Percentiles rank a stretch among this genome's conserved stretches.
Evolutionary conservation across 2,797 vertebrate species (phyloP).

Genomic region (Hylomyscus alleni): DNA sequence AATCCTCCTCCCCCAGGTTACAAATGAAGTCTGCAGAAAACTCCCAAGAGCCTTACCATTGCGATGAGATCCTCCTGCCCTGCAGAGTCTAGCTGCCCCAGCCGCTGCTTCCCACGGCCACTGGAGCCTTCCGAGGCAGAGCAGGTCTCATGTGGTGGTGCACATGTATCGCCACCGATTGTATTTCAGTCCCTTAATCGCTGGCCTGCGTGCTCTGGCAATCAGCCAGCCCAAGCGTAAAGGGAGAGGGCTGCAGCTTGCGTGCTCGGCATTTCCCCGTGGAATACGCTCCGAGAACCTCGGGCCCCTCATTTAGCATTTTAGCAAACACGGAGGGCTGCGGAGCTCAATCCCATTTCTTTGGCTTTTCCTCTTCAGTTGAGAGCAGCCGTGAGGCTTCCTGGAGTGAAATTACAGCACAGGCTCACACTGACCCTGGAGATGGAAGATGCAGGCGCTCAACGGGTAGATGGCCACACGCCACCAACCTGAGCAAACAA

Average conservation of each 20-base stretch:
- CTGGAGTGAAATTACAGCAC: constrained; percentile 73
- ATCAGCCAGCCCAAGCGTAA: constrained; percentile 86
- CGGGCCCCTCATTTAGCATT: constrained; percentile 73
- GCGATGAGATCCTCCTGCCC: constrained; percentile 76
- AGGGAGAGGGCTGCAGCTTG: constrained; percentile 81
- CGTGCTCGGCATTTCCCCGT: constrained; percentile 83
- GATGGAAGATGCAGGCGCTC: constrained; percentile 74
- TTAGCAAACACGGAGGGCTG: constrained; percentile 37
- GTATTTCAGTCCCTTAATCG: constrained; percentile 87
- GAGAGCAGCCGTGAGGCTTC: constrained; percentile 77
- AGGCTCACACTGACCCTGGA: constrained; percentile 77
- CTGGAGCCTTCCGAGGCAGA: constrained; percentile 85
- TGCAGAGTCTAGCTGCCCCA: constrained; percentile 83
- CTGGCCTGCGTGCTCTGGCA: constrained; percentile 88
- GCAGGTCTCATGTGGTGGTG: constrained; percentile 86
- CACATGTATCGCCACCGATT: constrained; percentile 87
- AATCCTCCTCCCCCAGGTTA: constrained; percentile 68
- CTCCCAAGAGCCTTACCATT: constrained; percentile 89
- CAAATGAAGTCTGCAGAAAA: constrained; percentile 72
- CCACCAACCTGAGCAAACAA: constrained; percentile 83
- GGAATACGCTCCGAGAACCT: constrained; percentile 70
- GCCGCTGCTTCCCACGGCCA: constrained; percentile 84
- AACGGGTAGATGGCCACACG: constrained; percentile 53
- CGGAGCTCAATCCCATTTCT: constrained; percentile 70
- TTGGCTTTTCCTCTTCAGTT: constrained; percentile 72